Conservation (phyloP, 1,140 invertebrate genomes). For the Bicyclus anynana region DNA sequence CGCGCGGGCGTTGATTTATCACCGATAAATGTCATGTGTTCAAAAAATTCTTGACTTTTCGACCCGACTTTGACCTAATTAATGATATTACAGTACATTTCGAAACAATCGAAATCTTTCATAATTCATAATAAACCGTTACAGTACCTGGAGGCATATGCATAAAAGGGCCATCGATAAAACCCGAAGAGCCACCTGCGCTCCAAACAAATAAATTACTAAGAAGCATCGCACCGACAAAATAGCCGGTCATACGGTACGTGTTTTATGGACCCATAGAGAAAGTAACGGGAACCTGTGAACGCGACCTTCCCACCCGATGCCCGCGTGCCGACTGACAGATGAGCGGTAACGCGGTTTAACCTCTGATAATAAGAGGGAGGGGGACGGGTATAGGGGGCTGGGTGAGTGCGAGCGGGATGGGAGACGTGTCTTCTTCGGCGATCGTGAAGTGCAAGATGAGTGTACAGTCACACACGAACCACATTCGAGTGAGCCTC, state of each 20-base stretch:
- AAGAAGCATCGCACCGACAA: slow-evolving; percentile 42
- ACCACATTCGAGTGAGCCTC: slow-evolving; percentile 69
- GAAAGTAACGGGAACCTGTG: slow-evolving; percentile 62
- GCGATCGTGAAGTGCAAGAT: slow-evolving; percentile 73
- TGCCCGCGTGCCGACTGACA: slow-evolving; percentile 68
- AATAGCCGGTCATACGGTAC: slow-evolving; percentile 54
- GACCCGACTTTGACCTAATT: slow-evolving; percentile 47
- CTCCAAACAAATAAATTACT: slow-evolving; percentile 49
- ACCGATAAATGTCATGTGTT: slow-evolving; percentile 28
- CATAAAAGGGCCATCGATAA: slow-evolving; percentile 38
- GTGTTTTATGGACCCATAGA: slow-evolving; percentile 62
- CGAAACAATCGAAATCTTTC: slow-evolving; percentile 20
- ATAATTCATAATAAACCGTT: slow-evolving; percentile 25
- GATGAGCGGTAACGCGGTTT: slow-evolving; percentile 64
- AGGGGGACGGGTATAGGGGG: slow-evolving; percentile 45
- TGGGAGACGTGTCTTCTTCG: slow-evolving; percentile 65
- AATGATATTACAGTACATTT: slow-evolving; percentile 10
- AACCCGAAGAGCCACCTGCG: slow-evolving; percentile 47
- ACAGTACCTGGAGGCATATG: slow-evolving; percentile 25
- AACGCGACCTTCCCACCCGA: slow-evolving; percentile 63
- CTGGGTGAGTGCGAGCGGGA: slow-evolving; percentile 45
- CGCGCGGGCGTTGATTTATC: slow-evolving; percentile 29
- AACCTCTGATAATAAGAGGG: slow-evolving; percentile 72
- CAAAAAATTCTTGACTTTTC: slow-evolving; percentile 29
- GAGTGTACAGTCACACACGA: slow-evolving; percentile 74